A percentile compares a stretch with the other conserved stretches of the same genome.
phyloP scores from a whole-genome alignment of 1,140 invertebrate genomes.

The Rhynchophorus ferrugineus region DNA sequence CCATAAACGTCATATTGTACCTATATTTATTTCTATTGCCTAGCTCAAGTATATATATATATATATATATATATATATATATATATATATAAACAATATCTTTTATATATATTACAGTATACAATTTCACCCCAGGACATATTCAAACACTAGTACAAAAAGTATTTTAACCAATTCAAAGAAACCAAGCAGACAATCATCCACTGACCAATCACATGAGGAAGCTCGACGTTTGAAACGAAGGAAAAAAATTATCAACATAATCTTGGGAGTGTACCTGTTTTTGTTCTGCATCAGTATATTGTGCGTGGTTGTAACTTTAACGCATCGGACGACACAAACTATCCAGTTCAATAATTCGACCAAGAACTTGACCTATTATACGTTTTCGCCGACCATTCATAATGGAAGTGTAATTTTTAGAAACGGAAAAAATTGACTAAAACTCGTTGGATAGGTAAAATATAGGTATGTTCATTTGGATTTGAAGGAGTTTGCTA shows the following conservation, averaged over 20 bases:
- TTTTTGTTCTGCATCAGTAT: conserved; percentile 32
- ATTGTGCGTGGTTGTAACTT: conserved; percentile 61
- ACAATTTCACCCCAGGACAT: not conserved
- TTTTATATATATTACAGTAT: too few relatives aligned
- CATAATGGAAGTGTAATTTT: too few relatives aligned
- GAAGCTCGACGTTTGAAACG: conserved; percentile 5
- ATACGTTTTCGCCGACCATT: conserved; percentile 54
- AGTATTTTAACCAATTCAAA: too few relatives aligned
- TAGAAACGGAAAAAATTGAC: too few relatives aligned
- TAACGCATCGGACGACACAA: conserved; percentile 50
- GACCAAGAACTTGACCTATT: conserved; percentile 53
- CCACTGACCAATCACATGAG: conserved; percentile 4
- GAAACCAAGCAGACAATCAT: not conserved
- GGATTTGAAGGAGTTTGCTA: too few relatives aligned
- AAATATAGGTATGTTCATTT: too few relatives aligned
- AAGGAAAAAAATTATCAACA: conserved; percentile 17
- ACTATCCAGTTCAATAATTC: conserved; percentile 44
- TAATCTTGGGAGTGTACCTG: conserved; percentile 16
- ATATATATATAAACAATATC: too few relatives aligned
- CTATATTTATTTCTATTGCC: too few relatives aligned
- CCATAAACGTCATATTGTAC: too few relatives aligned
- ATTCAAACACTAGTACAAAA: not conserved
- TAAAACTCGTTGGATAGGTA: too few relatives aligned
- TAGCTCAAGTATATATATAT: too few relatives aligned
- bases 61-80: too few relatives aligned